Percentiles rank a stretch among this genome's conserved stretches.
Evolutionary conservation across 37 sponge, comb jelly and placozoan genomes (phyloP).

Genomic region (Mnemiopsis leidyi): DNA sequence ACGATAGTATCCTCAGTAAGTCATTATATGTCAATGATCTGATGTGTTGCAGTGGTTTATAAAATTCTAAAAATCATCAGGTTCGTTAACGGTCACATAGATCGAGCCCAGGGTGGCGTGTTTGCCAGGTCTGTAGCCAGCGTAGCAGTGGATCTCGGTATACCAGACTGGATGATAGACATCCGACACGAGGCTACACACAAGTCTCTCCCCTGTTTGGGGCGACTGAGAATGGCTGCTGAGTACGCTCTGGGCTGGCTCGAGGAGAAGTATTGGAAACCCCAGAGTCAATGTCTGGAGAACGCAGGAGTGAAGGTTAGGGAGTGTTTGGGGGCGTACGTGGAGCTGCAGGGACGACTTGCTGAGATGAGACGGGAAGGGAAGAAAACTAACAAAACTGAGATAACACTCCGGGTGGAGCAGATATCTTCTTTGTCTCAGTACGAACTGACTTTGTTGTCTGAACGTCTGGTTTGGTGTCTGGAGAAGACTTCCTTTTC

Average conservation of each 20-base stretch:
- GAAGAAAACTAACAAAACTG: slow-evolving; percentile 8
- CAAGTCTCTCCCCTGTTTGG: neutral
- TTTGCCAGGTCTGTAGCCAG: neutral
- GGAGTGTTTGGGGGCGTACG: neutral
- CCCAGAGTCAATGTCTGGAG: neutral
- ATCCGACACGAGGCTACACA: slow-evolving; percentile 61
- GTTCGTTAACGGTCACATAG: slow-evolving; percentile 35
- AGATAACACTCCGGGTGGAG: neutral
- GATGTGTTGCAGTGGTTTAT: neutral
- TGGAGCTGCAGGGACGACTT: neutral
- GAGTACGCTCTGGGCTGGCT: slow-evolving; percentile 11
- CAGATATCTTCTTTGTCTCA: neutral
- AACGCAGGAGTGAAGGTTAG: neutral
- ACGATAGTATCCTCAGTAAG: no score
- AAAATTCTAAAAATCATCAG: no score
- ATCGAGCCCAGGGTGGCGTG: slow-evolving; percentile 4
- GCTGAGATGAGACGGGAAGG: neutral
- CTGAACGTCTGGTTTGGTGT: neutral
- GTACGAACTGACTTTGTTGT: neutral
- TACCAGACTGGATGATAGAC: slow-evolving; percentile 61
- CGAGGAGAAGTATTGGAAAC: slow-evolving; percentile 16
- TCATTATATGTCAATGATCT: neutral
- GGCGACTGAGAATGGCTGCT: neutral
- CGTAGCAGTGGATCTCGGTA: neutral
- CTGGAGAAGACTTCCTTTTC: neutral